These are phyloP conservation scores for Rhynchophorus ferrugineus DNA, from an alignment of 1,140 invertebrate species.

Conservation along the genomic window DNA sequence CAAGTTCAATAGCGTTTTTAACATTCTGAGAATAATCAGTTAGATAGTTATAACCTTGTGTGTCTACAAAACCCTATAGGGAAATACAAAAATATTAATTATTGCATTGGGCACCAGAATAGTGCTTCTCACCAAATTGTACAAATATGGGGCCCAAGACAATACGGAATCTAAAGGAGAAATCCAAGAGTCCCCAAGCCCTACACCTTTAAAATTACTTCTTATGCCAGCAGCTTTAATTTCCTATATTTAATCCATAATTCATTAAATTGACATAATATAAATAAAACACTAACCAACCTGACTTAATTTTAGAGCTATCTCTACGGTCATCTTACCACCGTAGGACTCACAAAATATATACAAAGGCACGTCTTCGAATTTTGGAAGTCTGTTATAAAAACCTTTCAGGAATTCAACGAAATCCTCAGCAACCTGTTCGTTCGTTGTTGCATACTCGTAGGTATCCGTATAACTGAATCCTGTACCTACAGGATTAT, in stretches of 20 bases:
- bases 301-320: conserved; percentile 54
- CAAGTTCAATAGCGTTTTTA: no score
- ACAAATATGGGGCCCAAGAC: conserved; percentile 71
- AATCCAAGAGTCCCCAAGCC: conserved; percentile 80
- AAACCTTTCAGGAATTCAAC: conserved; percentile 61
- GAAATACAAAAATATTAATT: conserved; percentile 1
- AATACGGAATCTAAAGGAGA: conserved; percentile 72
- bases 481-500: conserved; percentile 84
- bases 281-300: conserved; percentile 41
- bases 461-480: conserved; percentile 68
- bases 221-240: conserved; percentile 54
- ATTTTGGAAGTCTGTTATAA: conserved; percentile 54
- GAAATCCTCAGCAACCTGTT: conserved; percentile 72
- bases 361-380: conserved; percentile 64
- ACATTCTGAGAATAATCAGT: no score
- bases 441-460: conserved; percentile 55
- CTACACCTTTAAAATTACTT: conserved; percentile 68
- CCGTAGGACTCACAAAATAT: conserved; percentile 83
- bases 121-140: conserved; percentile 51
- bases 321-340: conserved; percentile 81
- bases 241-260: no score
- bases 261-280: not conserved
- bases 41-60: no score
- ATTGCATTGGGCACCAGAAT: not conserved
- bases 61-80: no score